These are phyloP conservation scores for Gymnocephalus cernua DNA, from an alignment of 2,113 vertebrate species.

Conservation along the genomic window DNA sequence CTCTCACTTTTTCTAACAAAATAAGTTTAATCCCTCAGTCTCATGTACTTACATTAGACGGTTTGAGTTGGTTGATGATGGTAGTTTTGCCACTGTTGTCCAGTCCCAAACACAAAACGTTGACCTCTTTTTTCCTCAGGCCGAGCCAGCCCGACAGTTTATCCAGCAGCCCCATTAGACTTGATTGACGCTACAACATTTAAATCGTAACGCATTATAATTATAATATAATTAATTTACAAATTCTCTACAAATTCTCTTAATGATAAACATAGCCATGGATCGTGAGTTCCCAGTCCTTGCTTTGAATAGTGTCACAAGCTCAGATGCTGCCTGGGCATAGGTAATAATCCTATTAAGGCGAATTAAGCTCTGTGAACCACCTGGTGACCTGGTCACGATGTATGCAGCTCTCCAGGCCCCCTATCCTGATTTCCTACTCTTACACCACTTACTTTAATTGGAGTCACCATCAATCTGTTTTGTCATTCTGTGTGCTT, in stretches of 20 bases:
- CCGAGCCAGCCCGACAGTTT: conserved; percentile 94
- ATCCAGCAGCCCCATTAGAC: conserved; percentile 93
- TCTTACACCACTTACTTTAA: neutral
- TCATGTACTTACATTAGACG: conserved; percentile 89
- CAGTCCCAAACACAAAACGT: conserved; percentile 95
- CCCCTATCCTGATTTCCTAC: conserved; percentile 30
- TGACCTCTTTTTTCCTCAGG: conserved; percentile 96
- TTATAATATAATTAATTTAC: too few relatives aligned
- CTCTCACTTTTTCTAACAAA: neutral
- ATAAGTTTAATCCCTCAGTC: neutral
- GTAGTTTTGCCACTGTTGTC: conserved; percentile 99
- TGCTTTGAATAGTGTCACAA: conserved; percentile 34
- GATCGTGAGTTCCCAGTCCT: neutral
- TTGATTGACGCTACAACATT: conserved; percentile 13
- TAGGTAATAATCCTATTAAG: conserved; percentile 82
- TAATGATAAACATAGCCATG: conserved; percentile 12
- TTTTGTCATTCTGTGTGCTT: conserved; percentile 8
- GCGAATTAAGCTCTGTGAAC: conserved; percentile 69
- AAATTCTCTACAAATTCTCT: neutral
- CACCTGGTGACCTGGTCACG: conserved; percentile 54
- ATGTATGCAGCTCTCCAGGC: conserved; percentile 29
- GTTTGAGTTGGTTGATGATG: conserved; percentile 98
- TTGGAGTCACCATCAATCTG: neutral
- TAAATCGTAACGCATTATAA: conserved; percentile 24
- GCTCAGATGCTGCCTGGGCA: conserved; percentile 51